These are phyloP conservation scores for Sebastes baramenuke DNA, from an alignment of 2,797 vertebrate genomes.

Conservation along the genomic window DNA sequence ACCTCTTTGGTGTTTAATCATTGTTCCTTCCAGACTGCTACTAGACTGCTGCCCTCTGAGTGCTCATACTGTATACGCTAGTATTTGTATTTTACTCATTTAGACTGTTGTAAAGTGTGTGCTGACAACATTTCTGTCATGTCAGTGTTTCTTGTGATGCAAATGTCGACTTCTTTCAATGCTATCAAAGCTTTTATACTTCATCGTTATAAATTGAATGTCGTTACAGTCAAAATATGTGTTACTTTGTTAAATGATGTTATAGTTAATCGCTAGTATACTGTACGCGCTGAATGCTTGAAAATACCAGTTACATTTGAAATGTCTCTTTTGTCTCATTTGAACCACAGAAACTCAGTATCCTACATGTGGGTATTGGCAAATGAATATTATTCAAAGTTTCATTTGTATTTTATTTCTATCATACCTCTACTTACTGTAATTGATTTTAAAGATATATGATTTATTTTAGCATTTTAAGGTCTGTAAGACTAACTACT, in stretches of 20 bases:
- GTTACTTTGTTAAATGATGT: neutral
- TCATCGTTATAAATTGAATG: neutral
- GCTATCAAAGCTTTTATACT: neutral
- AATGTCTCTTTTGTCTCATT: neutral
- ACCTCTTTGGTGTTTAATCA: conserved; percentile 19
- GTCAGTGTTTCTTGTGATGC: neutral
- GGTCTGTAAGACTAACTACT: neutral
- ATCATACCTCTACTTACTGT: too few relatives aligned
- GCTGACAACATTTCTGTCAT: neutral
- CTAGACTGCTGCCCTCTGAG: neutral
- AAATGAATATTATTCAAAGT: neutral
- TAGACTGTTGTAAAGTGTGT: neutral
- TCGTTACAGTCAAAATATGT: neutral
- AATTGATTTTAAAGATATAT: neutral
- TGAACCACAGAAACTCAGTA: neutral
- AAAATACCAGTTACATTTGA: neutral
- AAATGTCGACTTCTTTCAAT: neutral
- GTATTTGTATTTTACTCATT: conserved; percentile 12
- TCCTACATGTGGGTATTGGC: neutral
- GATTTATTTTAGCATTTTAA: neutral
- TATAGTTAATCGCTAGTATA: neutral
- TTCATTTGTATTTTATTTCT: neutral
- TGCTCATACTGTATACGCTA: neutral
- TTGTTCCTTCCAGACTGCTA: conserved; percentile 2
- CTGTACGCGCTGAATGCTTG: neutral